Base-by-base conservation (phyloP, 2,888 invertebrate species). In the Acrobasis consociella region DNA sequence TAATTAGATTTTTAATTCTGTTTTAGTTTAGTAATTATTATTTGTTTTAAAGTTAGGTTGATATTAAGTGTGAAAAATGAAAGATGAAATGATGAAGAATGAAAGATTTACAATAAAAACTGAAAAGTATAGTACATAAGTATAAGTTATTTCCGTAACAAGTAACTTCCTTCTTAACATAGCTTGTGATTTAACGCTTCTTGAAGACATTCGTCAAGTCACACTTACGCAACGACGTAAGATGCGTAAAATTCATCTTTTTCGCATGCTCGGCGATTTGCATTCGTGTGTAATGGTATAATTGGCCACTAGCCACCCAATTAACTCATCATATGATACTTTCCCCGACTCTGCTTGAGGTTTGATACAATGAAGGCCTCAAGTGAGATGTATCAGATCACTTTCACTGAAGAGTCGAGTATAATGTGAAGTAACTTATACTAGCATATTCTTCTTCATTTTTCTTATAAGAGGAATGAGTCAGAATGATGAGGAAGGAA, bases 251-350 rank as follows among this genome's bases (percentile, higher is more conserved):
- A 70, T 70, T 69, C 62, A 66, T 66, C 3, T 11, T 11, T 42
- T 42, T 42, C 8, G 31, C 31, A 8, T 8, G 31, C 31, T 31
- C 31, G 31, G 46, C 46, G 10, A 46, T 13, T 63, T 46, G 5
- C 46, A n/a, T 46, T 46, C 11, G 46, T 46, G 46, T 67, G 66
- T 72, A 72, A 71, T 69, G 69, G 67, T 65, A 71, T 75, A 74
- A 74, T 74, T 75, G 73, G 68, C 60, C 65, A 66, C 66, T 55
- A 61, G 61, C 59, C 50, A 58, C 60, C 68, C 73, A 72, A 75
- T 75, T 73, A 73, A 75, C 62, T 74, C 64, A 64, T 69, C 68
- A 71, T 74, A 66, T 69, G 67, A 71, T 68, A 71, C 74, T 74
- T 76, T 78, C 75, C 73, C 73, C 71, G 67, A 22, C 68, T 67